Percentiles rank a stretch among this genome's conserved stretches.
Conservation (phyloP, 2,888 invertebrate genomes). For the Erebia ligea region DNA sequence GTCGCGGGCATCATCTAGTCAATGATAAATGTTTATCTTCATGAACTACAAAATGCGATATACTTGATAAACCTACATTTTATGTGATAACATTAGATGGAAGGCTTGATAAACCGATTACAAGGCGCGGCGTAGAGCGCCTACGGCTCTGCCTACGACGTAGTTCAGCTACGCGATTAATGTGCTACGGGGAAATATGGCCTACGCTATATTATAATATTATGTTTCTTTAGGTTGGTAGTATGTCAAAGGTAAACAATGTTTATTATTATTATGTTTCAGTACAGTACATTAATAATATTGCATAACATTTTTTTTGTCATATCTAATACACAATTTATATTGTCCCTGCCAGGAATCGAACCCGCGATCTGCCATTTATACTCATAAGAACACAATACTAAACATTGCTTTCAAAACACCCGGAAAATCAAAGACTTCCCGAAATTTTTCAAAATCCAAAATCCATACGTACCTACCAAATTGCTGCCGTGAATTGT, state of each 20-base stretch:
- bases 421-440: too few relatives aligned
- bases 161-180: constrained; percentile 17
- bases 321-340: too few relatives aligned
- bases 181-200: constrained; percentile 1
- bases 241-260: background rate
- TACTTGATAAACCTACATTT: constrained; percentile 13
- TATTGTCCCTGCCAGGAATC: too few relatives aligned
- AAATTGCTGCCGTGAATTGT: too few relatives aligned
- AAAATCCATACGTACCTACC: too few relatives aligned
- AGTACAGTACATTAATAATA: too few relatives aligned
- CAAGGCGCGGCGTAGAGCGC: constrained; percentile 18
- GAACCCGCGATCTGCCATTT: too few relatives aligned
- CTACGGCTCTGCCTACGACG: constrained; percentile 18
- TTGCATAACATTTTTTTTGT: too few relatives aligned
- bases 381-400: too few relatives aligned
- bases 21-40: background rate
- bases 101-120: constrained; percentile 24
- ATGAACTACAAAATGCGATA: background rate
- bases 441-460: too few relatives aligned
- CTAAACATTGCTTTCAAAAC: too few relatives aligned
- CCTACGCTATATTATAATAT: constrained; percentile 12
- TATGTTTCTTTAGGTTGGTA: background rate
- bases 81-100: constrained; percentile 15
- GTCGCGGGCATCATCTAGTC: too few relatives aligned
- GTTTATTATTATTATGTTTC: background rate